phyloP scores from a whole-genome alignment of 2,113 vertebrate species.

The Xiphias gladius region DNA sequence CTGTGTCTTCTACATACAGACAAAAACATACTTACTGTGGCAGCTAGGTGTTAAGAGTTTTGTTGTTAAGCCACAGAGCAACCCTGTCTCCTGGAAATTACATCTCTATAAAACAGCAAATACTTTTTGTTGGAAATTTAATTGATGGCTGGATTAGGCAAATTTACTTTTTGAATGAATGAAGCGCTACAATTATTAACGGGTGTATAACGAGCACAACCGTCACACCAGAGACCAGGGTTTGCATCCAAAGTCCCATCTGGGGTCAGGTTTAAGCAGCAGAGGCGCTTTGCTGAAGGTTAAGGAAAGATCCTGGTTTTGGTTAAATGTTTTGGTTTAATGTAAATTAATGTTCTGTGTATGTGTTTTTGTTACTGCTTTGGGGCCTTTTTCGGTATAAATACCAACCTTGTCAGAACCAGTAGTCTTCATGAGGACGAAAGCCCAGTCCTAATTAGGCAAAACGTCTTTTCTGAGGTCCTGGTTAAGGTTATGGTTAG shows the following conservation, averaged over 20 bases:
- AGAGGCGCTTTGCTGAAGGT: no score
- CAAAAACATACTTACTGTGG: neutral
- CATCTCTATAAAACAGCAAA: neutral
- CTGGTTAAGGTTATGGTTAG: neutral
- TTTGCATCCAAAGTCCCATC: neutral
- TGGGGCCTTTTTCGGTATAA: no score
- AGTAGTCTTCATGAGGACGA: no score
- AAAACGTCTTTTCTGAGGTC: no score
- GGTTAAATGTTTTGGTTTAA: no score
- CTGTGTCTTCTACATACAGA: neutral
- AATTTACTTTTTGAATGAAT: neutral
- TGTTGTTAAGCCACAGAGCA: slow-evolving; percentile 38
- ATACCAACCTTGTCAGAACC: no score
- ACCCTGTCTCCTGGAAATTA: neutral
- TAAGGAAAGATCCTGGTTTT: no score
- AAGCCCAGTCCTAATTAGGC: no score
- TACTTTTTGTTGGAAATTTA: neutral
- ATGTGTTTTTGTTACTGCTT: no score
- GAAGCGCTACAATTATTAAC: neutral
- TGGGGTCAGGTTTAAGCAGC: neutral
- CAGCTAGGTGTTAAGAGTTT: slow-evolving; percentile 4
- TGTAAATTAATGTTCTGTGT: no score
- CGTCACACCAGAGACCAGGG: neutral
- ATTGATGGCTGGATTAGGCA: neutral
- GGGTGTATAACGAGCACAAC: neutral